Evolutionary conservation across 2,113 vertebrate species (phyloP).

Genomic region (Cacatua alba): DNA sequence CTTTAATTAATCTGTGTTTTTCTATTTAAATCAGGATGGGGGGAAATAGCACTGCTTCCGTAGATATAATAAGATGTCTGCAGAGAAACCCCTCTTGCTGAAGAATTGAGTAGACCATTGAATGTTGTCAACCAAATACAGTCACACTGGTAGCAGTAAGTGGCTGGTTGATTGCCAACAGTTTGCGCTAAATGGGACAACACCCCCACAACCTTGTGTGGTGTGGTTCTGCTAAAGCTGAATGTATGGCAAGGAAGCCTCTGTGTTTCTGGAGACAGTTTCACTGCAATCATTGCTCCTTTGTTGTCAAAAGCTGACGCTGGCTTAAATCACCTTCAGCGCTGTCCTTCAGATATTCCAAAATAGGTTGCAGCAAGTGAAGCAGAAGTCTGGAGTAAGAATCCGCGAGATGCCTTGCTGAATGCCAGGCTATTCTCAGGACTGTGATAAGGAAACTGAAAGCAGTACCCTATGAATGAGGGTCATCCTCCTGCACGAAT

Average conservation of each 20-base stretch:
- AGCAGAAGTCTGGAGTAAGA: background rate
- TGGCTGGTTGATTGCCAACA: background rate
- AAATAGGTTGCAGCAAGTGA: background rate
- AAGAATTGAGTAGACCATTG: background rate
- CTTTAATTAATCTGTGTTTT: background rate
- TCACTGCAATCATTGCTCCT: background rate
- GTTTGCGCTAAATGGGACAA: background rate
- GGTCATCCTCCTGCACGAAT: background rate
- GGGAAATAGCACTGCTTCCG: background rate
- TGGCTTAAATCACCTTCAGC: background rate
- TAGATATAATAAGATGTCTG: background rate
- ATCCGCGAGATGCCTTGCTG: background rate
- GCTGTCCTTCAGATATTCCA: background rate
- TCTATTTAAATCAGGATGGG: background rate
- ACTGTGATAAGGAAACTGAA: background rate
- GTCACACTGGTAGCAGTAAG: background rate
- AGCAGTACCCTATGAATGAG: background rate
- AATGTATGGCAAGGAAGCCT: background rate
- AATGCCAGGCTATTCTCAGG: background rate
- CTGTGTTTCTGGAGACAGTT: rapidly evolving
- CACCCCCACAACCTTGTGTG: background rate
- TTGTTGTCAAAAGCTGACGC: background rate
- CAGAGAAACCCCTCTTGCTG: background rate
- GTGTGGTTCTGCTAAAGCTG: background rate
- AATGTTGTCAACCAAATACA: background rate